Base-by-base conservation (phyloP, 1,140 invertebrate genomes). In the Adoxophyes honmai region DNA sequence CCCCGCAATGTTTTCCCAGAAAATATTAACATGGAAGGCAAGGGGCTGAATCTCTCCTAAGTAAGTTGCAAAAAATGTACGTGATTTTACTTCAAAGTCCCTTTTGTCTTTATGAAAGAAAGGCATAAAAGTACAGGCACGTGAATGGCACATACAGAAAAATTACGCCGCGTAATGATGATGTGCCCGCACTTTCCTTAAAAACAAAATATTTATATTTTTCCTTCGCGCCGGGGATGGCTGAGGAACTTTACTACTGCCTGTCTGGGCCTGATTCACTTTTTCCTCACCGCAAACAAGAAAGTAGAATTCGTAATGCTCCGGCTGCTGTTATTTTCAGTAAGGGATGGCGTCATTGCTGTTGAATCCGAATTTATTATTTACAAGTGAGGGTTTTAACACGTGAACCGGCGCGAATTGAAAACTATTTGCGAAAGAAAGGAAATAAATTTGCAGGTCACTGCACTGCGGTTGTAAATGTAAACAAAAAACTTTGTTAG, bases 41-140 rank as follows among this genome's bases (percentile, higher is more conserved):
- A 84, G 81, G 81, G 85, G 81, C 81, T 84, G 81, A 81, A 82
- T 88, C 83, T 85, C 78, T 84, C 81, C 81, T 88, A 88, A 88
- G 85, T 88, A 88, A 88, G 83, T 88, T 88, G 83, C 81, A 88
- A 88, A 86, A 88, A 88, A 86, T 86, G 79, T 88, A 88, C 85
- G 85, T 88, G 85, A 88, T 88, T 88, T 88, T 86, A 88, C 83
- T 88, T 88, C 85, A 88, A 88, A 88, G 85, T 86, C 78, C 80
- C 78, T 88, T 88, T 86, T 88, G 83, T 88, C 81, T 88, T 86
- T 86, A 88, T 86, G 77, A 78, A 84, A 72, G 81, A 76, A 80
- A 79, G 75, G 79, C 81, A 86, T 85, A 86, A 88, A 88, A 85
- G 83, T 85, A 85, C 81, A 80, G 80, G 70, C 77, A 81, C 72